Evolutionary conservation across 2,888 invertebrate genomes (phyloP).

Genomic region (Thelaira solivaga): DNA sequence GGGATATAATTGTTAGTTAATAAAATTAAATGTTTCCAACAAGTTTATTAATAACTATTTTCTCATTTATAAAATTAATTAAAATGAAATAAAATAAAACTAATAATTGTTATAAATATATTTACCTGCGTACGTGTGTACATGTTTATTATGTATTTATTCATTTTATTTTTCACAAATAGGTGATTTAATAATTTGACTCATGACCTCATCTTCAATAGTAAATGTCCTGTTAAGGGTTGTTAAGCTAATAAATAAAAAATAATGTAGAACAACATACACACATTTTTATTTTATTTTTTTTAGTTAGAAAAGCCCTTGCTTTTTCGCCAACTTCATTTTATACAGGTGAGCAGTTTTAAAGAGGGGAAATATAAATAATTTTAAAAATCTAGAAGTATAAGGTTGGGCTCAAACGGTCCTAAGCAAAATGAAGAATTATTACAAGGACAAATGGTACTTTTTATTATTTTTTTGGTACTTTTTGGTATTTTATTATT

Average conservation of each 20-base stretch:
- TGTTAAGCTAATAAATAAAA: conserved; percentile 8
- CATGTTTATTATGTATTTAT: too few species aligned
- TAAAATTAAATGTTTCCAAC: too few species aligned
- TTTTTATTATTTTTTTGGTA: too few species aligned
- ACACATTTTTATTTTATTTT: background rate
- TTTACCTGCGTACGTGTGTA: too few species aligned
- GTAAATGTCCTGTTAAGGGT: conserved; percentile 39
- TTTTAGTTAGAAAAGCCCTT: background rate
- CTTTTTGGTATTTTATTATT: too few species aligned
- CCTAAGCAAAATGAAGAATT: too few species aligned
- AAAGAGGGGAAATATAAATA: background rate
- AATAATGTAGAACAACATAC: background rate
- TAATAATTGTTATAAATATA: conserved; percentile 8
- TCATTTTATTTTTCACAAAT: background rate
- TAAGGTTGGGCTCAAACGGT: too few species aligned
- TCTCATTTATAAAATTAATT: too few species aligned
- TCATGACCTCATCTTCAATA: conserved; percentile 54
- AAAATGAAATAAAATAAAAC: background rate
- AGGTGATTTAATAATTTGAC: conserved; percentile 10
- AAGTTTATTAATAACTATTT: too few species aligned
- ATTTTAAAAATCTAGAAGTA: too few species aligned
- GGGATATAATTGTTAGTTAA: too few species aligned
- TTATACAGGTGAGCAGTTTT: background rate
- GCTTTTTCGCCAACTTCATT: background rate
- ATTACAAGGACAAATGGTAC: too few species aligned